Conservation (phyloP, 2,113 vertebrate genomes). For the Cyprinodon tularosa region DNA sequence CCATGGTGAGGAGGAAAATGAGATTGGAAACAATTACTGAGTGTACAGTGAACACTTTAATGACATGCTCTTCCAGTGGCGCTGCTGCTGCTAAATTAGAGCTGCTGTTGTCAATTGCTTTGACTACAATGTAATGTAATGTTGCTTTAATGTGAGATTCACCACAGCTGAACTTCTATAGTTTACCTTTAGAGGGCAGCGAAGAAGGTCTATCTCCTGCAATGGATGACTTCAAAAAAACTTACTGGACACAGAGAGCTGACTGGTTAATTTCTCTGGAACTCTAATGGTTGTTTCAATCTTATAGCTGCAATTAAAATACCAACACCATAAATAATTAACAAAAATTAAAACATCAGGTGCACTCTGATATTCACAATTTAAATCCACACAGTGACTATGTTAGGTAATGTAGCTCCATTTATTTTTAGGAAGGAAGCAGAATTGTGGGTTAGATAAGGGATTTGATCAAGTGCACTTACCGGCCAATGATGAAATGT, state of each 20-base stretch:
- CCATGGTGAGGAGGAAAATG: no score
- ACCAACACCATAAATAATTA: constrained; percentile 67
- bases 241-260: constrained; percentile 80
- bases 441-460: background rate
- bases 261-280: constrained; percentile 80
- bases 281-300: constrained; percentile 84
- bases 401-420: background rate
- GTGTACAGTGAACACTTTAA: background rate
- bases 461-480: constrained; percentile 54
- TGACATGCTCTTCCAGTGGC: background rate
- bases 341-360: constrained; percentile 61
- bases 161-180: background rate
- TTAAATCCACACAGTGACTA: constrained; percentile 2
- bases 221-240: constrained; percentile 63
- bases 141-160: background rate
- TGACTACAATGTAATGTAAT: background rate
- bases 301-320: constrained; percentile 84
- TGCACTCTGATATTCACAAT: constrained; percentile 56
- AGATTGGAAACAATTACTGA: no score
- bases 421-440: constrained; percentile 1
- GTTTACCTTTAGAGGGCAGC: constrained; percentile 69
- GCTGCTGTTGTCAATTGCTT: background rate
- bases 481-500: constrained; percentile 93
- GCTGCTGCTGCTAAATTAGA: background rate
- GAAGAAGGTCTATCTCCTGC: constrained; percentile 69